These are phyloP conservation scores for Camponotus pennsylvanicus DNA, from an alignment of 1,140 invertebrate species.

Conservation along the genomic window DNA sequence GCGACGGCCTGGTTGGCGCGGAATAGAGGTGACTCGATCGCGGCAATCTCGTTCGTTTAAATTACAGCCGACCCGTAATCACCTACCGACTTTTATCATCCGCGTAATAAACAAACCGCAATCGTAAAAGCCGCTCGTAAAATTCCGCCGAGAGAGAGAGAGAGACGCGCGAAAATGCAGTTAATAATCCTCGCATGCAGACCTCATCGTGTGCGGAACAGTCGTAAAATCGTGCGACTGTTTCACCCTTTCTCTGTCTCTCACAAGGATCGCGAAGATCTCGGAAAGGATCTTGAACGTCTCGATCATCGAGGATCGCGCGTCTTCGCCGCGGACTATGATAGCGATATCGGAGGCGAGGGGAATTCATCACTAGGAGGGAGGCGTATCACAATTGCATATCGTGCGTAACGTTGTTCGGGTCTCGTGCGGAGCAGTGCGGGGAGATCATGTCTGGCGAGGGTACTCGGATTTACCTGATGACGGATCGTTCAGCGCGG, in stretches of 20 bases:
- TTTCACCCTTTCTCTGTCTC: background rate
- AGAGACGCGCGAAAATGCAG: background rate
- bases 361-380: background rate
- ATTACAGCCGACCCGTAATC: constrained; percentile 53
- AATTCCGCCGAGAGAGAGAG: background rate
- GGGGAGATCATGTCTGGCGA: background rate
- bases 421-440: constrained; percentile 13
- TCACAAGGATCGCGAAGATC: background rate
- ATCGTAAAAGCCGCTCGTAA: constrained; percentile 53
- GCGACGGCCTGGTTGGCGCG: background rate
- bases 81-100: constrained; percentile 60
- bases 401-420: constrained; percentile 24
- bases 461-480: constrained; percentile 78
- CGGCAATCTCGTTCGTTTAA: constrained; percentile 46
- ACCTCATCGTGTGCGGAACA: constrained; percentile 21
- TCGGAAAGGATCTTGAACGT: background rate
- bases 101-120: constrained; percentile 58
- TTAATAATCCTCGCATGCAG: constrained; percentile 43
- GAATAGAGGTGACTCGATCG: constrained; percentile 28
- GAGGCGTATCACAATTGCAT: constrained; percentile 5
- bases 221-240: constrained; percentile 18
- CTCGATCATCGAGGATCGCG: background rate
- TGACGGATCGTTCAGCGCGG: constrained; percentile 82
- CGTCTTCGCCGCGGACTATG: background rate
- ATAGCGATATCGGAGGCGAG: background rate